Base-by-base conservation (phyloP, 2,113 vertebrate species). In the Oryzias curvinotus region DNA sequence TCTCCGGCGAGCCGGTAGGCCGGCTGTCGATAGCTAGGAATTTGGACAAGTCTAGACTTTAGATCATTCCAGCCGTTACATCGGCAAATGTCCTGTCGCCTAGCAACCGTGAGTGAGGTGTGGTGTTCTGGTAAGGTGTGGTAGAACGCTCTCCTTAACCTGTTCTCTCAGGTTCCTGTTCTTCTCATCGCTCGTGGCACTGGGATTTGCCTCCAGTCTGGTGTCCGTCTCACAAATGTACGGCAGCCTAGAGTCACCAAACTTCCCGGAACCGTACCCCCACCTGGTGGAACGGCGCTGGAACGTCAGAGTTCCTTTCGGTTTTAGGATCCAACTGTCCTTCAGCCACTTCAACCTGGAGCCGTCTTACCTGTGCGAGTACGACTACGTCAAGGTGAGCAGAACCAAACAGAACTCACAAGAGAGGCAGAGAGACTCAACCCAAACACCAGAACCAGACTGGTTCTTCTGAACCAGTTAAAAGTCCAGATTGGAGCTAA, bases 291-390 rank as follows among this genome's bases (percentile, higher is more conserved):
- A 91, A 62, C 78, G 92, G 42, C 90, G 85, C 0, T 99, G 97
- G 97, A 96, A 97, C 64, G 83, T 98, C 65, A 94, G 92, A 0
- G 93, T 97, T 30, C 94, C 94, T 0, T 83, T 87, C 0, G 97
- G 97, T 14, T 96, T 95, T 85, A 88, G 84, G 61, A 87, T 98
- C 77, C 91, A 85, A 61, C 92, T 99, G 13, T 95, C 95, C 85
- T 99, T 99, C 87, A 96, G 95, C 92, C 95, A 98, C 72, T 99
- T 99, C 57, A 92, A 98, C 87, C 85, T 98, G 82, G 97, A 99
- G 82, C 95, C 97, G 0, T 99, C 97, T 36, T 96, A 98, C 86
- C 92, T 95, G 76, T 99, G 97, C 76, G 95, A 99, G 92, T 99
- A 98, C 0, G 97, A 99, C 85, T 95, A 90, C 0, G 93, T 98